Percentiles rank a stretch among this genome's conserved stretches.
phyloP scores from a whole-genome alignment of 2,888 invertebrate species.

The Idaea aversata region DNA sequence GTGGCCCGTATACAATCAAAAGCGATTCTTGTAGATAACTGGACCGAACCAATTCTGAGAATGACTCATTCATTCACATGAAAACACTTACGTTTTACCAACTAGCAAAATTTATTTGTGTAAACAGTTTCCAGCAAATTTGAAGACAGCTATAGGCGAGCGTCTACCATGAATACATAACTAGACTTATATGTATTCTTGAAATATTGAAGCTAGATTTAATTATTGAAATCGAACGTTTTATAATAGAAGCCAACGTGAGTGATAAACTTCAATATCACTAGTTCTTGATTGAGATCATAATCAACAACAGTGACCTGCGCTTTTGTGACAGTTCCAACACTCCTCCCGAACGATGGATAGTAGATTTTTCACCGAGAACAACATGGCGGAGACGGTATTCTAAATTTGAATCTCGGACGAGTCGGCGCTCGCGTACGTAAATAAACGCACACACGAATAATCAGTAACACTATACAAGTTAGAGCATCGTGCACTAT shows the following conservation, averaged over 20 bases:
- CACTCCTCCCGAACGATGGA: slow-evolving; percentile 61
- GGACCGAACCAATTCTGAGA: slow-evolving; percentile 63
- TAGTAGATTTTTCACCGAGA: slow-evolving; percentile 77
- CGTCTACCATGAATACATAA: not conserved
- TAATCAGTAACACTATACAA: slow-evolving; percentile 77
- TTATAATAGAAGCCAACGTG: not conserved
- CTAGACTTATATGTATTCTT: not conserved
- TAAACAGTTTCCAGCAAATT: slow-evolving; percentile 36
- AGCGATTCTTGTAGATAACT: slow-evolving; percentile 46
- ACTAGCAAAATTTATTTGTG: slow-evolving; percentile 57
- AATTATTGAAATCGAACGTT: not conserved
- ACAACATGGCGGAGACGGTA: slow-evolving; percentile 79
- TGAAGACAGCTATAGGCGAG: slow-evolving; percentile 17
- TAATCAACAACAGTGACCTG: not conserved
- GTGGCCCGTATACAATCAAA: slow-evolving; percentile 8
- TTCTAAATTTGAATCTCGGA: slow-evolving; percentile 81
- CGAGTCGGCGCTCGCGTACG: slow-evolving; percentile 80
- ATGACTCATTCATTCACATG: slow-evolving; percentile 75
- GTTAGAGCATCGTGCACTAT: slow-evolving; percentile 55
- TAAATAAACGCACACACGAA: slow-evolving; percentile 80
- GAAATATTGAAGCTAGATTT: not conserved
- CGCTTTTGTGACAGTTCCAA: slow-evolving; percentile 50
- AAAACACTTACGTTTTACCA: slow-evolving; percentile 57
- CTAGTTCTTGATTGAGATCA: not conserved
- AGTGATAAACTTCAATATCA: not conserved